A percentile compares a stretch with the other conserved stretches of the same genome.
These are phyloP conservation scores for Sinocyclocheilus anophthalmus DNA, from an alignment of 2,113 vertebrate genomes.

Conservation along the genomic window DNA sequence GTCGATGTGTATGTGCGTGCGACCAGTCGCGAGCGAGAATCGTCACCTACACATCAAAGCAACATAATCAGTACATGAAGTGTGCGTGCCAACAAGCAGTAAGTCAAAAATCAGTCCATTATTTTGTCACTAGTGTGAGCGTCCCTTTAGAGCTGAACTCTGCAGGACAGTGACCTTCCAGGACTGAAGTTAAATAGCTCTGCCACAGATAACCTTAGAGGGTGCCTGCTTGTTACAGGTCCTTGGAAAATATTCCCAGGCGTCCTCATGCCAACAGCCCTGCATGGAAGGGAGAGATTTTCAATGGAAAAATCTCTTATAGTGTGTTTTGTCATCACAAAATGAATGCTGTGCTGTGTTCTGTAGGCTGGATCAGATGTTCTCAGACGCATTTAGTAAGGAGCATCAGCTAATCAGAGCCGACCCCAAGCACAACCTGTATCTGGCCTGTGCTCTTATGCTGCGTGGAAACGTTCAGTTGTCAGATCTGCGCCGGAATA, in stretches of 20 bases:
- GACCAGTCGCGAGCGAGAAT: too few relatives aligned
- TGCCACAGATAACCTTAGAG: not conserved
- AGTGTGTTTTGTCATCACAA: not conserved
- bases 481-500: slow-evolving; percentile 95
- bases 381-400: slow-evolving; percentile 94
- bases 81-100: too few relatives aligned
- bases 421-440: slow-evolving; percentile 87
- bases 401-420: slow-evolving; percentile 90
- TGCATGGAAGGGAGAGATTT: too few relatives aligned
- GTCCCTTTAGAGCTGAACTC: not conserved
- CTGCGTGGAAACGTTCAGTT: slow-evolving; percentile 91
- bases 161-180: not conserved
- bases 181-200: not conserved
- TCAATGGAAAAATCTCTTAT: too few relatives aligned
- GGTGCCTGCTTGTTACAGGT: too few relatives aligned
- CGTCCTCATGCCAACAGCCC: too few relatives aligned
- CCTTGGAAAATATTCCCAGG: too few relatives aligned
- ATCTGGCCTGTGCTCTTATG: slow-evolving; percentile 92
- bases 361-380: slow-evolving; percentile 93
- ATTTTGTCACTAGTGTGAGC: not conserved
- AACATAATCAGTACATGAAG: too few relatives aligned
- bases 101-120: too few relatives aligned
- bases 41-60: too few relatives aligned
- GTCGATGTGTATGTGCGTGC: too few relatives aligned
- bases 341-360: slow-evolving; percentile 13